These are phyloP conservation scores for Mallotus villosus DNA, from an alignment of 2,797 vertebrate genomes.

Conservation along the genomic window DNA sequence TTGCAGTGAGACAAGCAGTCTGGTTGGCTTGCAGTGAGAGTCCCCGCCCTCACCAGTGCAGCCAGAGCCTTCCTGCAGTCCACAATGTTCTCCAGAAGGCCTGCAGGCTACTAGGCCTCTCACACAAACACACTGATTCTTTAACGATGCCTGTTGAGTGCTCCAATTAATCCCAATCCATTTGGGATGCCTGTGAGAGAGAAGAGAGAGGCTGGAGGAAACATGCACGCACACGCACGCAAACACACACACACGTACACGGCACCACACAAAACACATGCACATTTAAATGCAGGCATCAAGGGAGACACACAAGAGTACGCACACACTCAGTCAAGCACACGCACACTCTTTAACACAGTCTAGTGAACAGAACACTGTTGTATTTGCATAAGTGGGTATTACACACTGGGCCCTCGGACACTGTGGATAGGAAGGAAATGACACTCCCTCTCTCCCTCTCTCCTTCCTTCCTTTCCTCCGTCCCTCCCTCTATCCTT, in stretches of 20 bases:
- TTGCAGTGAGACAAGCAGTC: background rate
- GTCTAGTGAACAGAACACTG: conserved; percentile 54
- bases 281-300: background rate
- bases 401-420: conserved; percentile 65
- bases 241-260: background rate
- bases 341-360: conserved; percentile 41
- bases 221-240: background rate
- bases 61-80: background rate
- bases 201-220: background rate
- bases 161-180: background rate
- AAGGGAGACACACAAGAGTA: conserved; percentile 1
- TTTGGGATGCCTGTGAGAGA: background rate
- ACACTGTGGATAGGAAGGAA: conserved; percentile 58
- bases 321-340: conserved; percentile 5
- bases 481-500: background rate
- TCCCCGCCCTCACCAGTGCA: background rate
- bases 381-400: conserved; percentile 73
- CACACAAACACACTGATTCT: background rate
- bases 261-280: background rate
- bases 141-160: conserved; percentile 6
- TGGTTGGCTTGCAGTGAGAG: background rate
- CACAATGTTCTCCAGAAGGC: background rate
- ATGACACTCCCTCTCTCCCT: conserved; percentile 32
- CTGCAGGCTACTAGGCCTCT: background rate
- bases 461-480: conserved; percentile 9